Percentiles rank a stretch among this genome's conserved stretches.
These are phyloP conservation scores for Orthosia cruda DNA, from an alignment of 2,888 invertebrate genomes.

Conservation along the genomic window DNA sequence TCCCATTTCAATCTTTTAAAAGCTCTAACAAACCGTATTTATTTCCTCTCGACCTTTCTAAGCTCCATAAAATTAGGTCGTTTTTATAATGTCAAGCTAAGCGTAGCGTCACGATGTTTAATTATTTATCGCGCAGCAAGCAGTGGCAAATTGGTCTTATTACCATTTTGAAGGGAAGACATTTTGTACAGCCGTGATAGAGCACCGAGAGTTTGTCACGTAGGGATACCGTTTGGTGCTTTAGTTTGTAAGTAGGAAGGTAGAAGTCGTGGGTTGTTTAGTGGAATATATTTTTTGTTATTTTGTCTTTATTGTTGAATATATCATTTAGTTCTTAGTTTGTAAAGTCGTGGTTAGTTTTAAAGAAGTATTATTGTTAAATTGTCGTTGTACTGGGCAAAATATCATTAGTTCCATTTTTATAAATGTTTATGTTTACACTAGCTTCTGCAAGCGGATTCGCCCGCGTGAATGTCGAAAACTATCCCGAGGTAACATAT, in stretches of 20 bases:
- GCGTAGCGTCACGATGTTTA: conserved; percentile 76
- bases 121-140: conserved; percentile 74
- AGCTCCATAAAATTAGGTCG: conserved; percentile 69
- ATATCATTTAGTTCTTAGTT: conserved; percentile 21
- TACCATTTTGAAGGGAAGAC: conserved; percentile 78
- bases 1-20: neutral
- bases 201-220: conserved; percentile 73
- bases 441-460: too few species aligned
- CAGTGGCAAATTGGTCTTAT: conserved; percentile 80
- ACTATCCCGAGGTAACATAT: too few species aligned
- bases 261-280: conserved; percentile 1
- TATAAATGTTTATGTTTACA: too few species aligned
- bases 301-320: too few species aligned
- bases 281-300: neutral
- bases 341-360: conserved; percentile 1
- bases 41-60: conserved; percentile 33
- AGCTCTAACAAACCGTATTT: conserved; percentile 11
- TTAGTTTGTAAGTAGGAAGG: neutral
- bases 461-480: too few species aligned
- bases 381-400: neutral
- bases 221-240: conserved; percentile 42
- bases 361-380: neutral
- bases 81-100: conserved; percentile 67
- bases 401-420: neutral
- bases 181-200: conserved; percentile 81